Conservation (phyloP, 2,888 invertebrate genomes). For the Leptinotarsa haldemani region DNA sequence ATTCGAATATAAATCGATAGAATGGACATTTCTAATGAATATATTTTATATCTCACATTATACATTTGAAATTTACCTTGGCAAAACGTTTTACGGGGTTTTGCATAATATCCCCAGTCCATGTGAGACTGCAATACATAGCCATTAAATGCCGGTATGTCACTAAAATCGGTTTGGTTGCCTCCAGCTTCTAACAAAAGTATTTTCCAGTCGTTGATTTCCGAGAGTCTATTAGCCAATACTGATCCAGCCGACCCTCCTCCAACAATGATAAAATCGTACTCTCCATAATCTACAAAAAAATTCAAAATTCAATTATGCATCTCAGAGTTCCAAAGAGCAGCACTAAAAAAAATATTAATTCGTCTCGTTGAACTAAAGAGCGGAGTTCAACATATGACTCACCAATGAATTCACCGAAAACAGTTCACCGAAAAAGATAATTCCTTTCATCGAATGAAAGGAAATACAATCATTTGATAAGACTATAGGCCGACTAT, state of each 20-base stretch:
- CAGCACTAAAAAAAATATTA: no score
- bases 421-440: no score
- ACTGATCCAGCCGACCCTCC: no score
- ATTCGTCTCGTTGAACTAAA: no score
- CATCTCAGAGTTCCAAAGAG: background rate
- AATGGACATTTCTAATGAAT: no score
- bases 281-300: slow-evolving; percentile 53
- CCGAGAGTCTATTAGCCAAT: slow-evolving; percentile 66
- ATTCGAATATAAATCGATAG: no score
- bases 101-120: slow-evolving; percentile 29
- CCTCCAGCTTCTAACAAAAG: slow-evolving; percentile 50
- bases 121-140: background rate
- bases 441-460: no score
- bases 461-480: no score
- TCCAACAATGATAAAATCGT: slow-evolving; percentile 58
- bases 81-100: slow-evolving; percentile 22
- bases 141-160: slow-evolving; percentile 1
- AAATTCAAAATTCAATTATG: background rate
- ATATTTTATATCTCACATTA: no score
- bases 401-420: no score
- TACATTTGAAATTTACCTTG: slow-evolving; percentile 4
- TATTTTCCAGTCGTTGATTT: slow-evolving; percentile 66
- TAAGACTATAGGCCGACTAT: no score
- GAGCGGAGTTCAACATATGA: no score
- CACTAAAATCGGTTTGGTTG: slow-evolving; percentile 57